Percentiles rank a stretch among this genome's conserved stretches.
phyloP scores from a whole-genome alignment of 2,888 invertebrate species.

The Nycteola revayana region DNA sequence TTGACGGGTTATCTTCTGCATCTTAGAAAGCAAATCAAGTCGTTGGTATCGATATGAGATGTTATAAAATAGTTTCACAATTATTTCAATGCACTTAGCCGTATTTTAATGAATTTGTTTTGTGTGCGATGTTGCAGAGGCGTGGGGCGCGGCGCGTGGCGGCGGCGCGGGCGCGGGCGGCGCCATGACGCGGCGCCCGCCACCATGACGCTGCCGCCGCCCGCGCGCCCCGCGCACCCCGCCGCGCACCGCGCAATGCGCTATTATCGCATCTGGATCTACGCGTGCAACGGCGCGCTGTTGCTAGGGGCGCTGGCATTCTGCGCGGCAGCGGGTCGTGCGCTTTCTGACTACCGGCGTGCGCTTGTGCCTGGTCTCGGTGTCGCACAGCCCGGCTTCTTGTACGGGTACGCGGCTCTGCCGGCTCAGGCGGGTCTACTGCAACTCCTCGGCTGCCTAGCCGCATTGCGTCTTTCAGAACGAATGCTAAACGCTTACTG shows the following conservation, averaged over 20 bases:
- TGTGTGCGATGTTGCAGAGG: conserved; percentile 58
- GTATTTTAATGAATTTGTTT: conserved; percentile 2
- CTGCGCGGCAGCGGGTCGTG: conserved; percentile 88
- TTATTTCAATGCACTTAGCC: too few relatives aligned
- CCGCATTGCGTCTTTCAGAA: conserved; percentile 90
- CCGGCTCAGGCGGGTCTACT: conserved; percentile 87
- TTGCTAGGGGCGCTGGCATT: conserved; percentile 91
- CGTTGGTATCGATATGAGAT: too few relatives aligned
- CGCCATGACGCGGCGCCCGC: conserved; percentile 81
- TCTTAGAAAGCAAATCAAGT: too few relatives aligned
- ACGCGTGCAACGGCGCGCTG: conserved; percentile 94
- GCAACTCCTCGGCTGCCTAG: conserved; percentile 90
- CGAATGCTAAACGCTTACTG: conserved; percentile 92
- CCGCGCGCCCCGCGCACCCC: conserved; percentile 77
- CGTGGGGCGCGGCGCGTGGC: conserved; percentile 81
- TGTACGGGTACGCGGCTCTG: conserved; percentile 92
- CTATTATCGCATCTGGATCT: conserved; percentile 95
- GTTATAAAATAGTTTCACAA: too few relatives aligned
- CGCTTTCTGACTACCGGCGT: conserved; percentile 87
- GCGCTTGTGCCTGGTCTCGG: conserved; percentile 88
- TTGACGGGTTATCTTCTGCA: too few relatives aligned
- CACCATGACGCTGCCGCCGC: conserved; percentile 83
- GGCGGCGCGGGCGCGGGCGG: conserved; percentile 81
- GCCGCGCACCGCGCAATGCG: conserved; percentile 84
- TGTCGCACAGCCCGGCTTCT: conserved; percentile 90